A percentile compares a stretch with the other conserved stretches of the same genome.
Evolutionary conservation across 2,113 vertebrate genomes (phyloP).

Genomic region (Salminus brasiliensis): DNA sequence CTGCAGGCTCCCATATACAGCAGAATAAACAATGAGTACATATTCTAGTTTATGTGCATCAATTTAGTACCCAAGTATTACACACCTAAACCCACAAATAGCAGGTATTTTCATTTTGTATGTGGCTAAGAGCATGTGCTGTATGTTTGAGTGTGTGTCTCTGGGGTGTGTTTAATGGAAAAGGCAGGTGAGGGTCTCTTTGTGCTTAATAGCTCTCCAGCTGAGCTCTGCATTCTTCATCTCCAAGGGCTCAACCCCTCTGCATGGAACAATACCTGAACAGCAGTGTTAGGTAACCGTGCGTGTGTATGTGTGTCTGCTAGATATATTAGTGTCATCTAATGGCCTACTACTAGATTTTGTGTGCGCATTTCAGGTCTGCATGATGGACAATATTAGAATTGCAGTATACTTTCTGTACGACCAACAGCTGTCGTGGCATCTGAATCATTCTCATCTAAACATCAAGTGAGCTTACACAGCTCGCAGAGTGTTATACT

Average conservation of each 20-base stretch:
- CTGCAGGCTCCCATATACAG: background rate
- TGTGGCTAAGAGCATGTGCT: background rate
- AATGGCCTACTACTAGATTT: background rate
- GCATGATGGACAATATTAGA: too few relatives aligned
- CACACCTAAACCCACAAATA: background rate
- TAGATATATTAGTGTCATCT: background rate
- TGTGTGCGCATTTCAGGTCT: too few relatives aligned
- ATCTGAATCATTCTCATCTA: too few relatives aligned
- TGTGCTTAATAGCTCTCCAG: conserved; percentile 37
- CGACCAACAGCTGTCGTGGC: too few relatives aligned
- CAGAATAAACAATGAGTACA: background rate
- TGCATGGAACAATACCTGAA: background rate
- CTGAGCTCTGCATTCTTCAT: conserved; percentile 25
- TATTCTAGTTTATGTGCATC: background rate
- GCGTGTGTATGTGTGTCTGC: background rate
- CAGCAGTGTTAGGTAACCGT: background rate
- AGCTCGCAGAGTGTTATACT: too few relatives aligned
- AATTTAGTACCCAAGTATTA: background rate
- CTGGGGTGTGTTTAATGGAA: background rate
- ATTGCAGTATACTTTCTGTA: too few relatives aligned
- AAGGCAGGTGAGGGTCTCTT: conserved; percentile 35
- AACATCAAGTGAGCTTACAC: too few relatives aligned
- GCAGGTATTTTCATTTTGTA: background rate
- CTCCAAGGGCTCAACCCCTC: background rate
- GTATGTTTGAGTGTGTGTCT: background rate